These are phyloP conservation scores for Heterotilapia buettikoferi DNA, from an alignment of 2,113 vertebrate genomes.

Conservation along the genomic window DNA sequence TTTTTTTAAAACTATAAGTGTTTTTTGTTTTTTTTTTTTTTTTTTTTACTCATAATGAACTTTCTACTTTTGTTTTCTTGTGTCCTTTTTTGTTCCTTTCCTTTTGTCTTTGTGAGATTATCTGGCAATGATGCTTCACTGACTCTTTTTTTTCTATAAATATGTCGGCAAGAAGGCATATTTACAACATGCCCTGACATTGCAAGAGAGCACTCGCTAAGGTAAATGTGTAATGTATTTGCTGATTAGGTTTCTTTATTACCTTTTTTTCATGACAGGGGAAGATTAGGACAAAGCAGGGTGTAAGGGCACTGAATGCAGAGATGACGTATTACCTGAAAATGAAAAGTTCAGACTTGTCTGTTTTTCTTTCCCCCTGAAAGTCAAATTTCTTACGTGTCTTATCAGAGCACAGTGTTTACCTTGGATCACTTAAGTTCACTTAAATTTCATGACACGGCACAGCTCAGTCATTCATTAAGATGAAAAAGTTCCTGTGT, in stretches of 20 bases:
- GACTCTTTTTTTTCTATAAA: not conserved
- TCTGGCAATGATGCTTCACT: not conserved
- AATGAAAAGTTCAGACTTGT: not conserved
- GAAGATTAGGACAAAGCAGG: not conserved
- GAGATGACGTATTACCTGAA: not conserved
- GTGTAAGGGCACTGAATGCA: not conserved
- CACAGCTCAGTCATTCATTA: not conserved
- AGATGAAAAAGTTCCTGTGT: not conserved
- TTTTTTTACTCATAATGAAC: no score
- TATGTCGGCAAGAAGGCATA: not conserved
- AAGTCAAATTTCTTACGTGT: not conserved
- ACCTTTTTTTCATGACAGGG: not conserved
- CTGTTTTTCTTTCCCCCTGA: not conserved
- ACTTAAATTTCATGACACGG: fast-evolving
- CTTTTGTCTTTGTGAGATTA: not conserved
- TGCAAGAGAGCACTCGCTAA: not conserved
- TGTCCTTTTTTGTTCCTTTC: not conserved
- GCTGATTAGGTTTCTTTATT: not conserved
- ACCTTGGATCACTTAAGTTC: not conserved
- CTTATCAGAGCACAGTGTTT: not conserved
- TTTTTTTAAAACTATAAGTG: no score
- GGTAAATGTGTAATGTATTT: not conserved
- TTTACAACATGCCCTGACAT: not conserved
- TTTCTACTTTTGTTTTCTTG: not conserved
- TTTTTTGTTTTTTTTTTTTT: no score